Percentiles rank a stretch among this genome's conserved stretches.
phyloP scores from a whole-genome alignment of 2,888 invertebrate species.

The Cancer borealis region DNA sequence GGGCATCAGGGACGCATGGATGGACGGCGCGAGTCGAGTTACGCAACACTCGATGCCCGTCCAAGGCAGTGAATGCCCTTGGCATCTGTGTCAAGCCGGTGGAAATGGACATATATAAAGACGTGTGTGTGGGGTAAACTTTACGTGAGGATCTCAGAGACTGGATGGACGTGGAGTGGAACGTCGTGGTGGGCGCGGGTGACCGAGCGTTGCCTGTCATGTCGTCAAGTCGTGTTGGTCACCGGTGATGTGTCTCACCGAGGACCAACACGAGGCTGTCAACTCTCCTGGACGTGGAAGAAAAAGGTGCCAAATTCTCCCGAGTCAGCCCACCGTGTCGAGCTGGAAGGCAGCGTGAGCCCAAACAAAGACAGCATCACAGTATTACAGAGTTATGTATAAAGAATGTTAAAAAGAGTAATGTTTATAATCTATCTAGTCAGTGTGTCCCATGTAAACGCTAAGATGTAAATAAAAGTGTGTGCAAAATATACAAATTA shows the following conservation, averaged over 20 bases:
- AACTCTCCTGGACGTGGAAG: not conserved
- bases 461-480: conserved; percentile 31
- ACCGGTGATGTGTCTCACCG: not conserved
- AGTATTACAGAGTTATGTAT: conserved; percentile 43
- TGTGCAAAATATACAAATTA: conserved; percentile 33
- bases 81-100: not conserved
- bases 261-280: not conserved
- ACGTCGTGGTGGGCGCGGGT: not conserved
- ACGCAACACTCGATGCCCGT: not conserved
- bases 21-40: not conserved
- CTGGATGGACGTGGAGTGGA: not conserved
- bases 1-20: not conserved
- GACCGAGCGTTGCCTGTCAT: not conserved
- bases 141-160: not conserved
- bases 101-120: not conserved
- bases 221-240: not conserved
- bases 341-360: conserved; percentile 10
- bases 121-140: not conserved
- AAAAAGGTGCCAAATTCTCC: conserved; percentile 11
- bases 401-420: not conserved
- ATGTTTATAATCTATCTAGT: conserved; percentile 17
- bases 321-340: conserved; percentile 29
- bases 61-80: not conserved
- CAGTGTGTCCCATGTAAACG: conserved; percentile 34
- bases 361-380: conserved; percentile 47